Conservation (phyloP, 2,113 vertebrate genomes). For the Chlamydotis undulata region DNA sequence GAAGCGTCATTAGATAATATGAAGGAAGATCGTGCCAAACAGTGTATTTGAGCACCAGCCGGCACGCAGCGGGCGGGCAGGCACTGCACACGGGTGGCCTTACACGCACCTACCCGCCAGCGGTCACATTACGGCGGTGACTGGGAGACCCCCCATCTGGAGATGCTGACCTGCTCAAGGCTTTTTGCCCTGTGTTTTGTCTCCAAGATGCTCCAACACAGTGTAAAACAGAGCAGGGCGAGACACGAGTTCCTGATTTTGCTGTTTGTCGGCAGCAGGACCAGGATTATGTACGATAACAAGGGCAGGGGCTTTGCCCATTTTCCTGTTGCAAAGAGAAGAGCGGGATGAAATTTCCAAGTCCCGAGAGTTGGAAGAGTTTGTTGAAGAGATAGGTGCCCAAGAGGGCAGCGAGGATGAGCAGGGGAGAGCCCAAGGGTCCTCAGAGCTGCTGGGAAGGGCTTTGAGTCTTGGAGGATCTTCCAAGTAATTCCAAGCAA, state of each 20-base stretch:
- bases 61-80: too few relatives aligned
- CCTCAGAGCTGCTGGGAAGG: background rate
- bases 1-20: background rate
- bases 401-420: background rate
- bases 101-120: too few relatives aligned
- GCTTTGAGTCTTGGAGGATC: rapidly evolving
- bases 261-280: background rate
- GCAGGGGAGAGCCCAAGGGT: background rate
- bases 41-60: background rate
- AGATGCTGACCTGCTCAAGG: background rate
- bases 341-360: background rate
- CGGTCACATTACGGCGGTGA: rapidly evolving
- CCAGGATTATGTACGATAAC: rapidly evolving
- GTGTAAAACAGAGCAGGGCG: rapidly evolving
- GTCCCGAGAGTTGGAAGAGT: background rate
- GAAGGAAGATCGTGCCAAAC: background rate
- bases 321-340: background rate
- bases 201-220: background rate
- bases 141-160: background rate
- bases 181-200: background rate
- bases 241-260: background rate
- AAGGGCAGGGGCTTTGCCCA: background rate
- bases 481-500: background rate
- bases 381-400: background rate
- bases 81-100: background rate